A percentile compares a stretch with the other conserved stretches of the same genome.
phyloP scores from a whole-genome alignment of 2,797 vertebrate species.

The Lophotriccus pileatus region DNA sequence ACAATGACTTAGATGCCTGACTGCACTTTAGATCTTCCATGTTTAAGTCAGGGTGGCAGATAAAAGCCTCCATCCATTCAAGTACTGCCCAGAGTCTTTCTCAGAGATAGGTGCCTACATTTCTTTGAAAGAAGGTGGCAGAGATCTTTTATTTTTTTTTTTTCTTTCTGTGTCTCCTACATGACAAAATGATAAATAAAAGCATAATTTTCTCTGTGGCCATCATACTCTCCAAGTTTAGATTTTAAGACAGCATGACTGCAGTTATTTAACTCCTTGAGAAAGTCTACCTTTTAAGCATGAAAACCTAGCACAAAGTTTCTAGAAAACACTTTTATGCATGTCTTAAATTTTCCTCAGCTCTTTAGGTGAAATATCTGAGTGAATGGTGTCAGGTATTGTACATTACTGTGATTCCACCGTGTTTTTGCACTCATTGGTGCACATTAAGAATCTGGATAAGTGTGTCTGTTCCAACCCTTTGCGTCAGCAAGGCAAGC shows the following conservation, averaged over 20 bases:
- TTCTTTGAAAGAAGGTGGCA: not conserved
- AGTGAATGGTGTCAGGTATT: not conserved
- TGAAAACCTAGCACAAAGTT: not conserved
- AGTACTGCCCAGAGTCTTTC: not conserved
- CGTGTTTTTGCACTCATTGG: not conserved
- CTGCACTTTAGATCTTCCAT: not conserved
- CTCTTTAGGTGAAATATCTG: not conserved
- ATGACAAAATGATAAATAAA: not conserved
- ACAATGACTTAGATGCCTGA: not conserved
- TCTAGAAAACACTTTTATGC: not conserved
- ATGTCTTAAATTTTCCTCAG: not conserved
- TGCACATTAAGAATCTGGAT: not conserved
- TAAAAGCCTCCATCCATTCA: not conserved
- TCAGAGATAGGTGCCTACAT: not conserved
- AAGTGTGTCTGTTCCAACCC: not conserved
- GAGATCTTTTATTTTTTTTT: not conserved
- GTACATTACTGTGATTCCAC: not conserved
- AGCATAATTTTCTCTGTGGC: not conserved
- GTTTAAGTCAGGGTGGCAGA: not conserved
- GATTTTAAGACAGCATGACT: not conserved
- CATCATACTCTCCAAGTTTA: not conserved
- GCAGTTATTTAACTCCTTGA: not conserved
- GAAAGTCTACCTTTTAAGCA: not conserved
- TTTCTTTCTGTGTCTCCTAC: not conserved
- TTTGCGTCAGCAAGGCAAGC: not conserved